Conservation (phyloP, 2,888 invertebrate genomes). For the Dasypolia templi region DNA sequence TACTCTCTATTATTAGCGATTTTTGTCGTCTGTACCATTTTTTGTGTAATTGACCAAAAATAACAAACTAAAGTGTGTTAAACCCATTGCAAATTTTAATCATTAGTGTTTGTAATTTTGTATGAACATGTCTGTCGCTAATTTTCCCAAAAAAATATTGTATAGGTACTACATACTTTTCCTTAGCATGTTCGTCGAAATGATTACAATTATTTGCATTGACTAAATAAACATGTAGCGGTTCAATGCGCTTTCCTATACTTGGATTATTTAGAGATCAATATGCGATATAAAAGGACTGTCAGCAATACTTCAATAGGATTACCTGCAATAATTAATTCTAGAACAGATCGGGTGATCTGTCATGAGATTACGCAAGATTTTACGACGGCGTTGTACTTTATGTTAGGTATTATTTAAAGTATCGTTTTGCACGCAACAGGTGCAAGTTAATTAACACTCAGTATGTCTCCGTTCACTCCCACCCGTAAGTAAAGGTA, state of each 20-base stretch:
- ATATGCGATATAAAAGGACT: constrained; percentile 4
- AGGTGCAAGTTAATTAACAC: constrained; percentile 69
- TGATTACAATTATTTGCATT: constrained; percentile 3
- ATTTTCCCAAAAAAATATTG: constrained; percentile 16
- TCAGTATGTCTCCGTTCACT: constrained; percentile 59
- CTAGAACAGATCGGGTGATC: constrained; percentile 45
- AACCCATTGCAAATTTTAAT: constrained; percentile 11
- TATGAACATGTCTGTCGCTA: background rate
- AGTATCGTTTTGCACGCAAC: constrained; percentile 66
- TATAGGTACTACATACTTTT: constrained; percentile 12
- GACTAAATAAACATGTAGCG: constrained; percentile 5
- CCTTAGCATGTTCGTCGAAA: constrained; percentile 1
- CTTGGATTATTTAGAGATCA: background rate
- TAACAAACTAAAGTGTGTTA: constrained; percentile 2
- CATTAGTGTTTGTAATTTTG: constrained; percentile 2
- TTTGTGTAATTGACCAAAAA: constrained; percentile 6
- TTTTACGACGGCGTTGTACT: constrained; percentile 52
- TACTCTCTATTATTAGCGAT: background rate
- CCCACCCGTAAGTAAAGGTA: constrained; percentile 56
- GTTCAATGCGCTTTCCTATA: background rate
- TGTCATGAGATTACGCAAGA: constrained; percentile 59
- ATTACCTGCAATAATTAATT: constrained; percentile 31
- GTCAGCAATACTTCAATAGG: constrained; percentile 4
- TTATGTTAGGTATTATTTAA: constrained; percentile 61
- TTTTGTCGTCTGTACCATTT: background rate